phyloP scores from a whole-genome alignment of 1,140 invertebrate species.

The Drosophila kikkawai region DNA sequence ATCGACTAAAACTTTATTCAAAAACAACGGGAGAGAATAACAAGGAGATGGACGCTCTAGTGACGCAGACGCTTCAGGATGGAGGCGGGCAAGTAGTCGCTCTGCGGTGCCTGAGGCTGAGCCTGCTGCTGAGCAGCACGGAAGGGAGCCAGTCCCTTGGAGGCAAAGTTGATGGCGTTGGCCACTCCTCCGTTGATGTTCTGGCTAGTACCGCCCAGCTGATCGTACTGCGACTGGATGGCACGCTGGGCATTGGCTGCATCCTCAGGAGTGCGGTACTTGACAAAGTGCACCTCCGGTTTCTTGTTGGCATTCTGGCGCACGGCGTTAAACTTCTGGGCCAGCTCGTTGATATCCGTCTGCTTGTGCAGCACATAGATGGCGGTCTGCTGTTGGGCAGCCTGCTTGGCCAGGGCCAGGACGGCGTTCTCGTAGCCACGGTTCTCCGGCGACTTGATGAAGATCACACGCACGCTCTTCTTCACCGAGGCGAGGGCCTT shows the following conservation, averaged over 20 bases:
- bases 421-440: slow-evolving; percentile 71
- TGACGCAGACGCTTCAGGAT: slow-evolving; percentile 71
- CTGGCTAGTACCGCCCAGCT: slow-evolving; percentile 69
- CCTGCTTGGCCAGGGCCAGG: slow-evolving; percentile 68
- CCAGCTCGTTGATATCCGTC: slow-evolving; percentile 66
- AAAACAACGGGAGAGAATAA: slow-evolving; percentile 23
- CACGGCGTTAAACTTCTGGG: slow-evolving; percentile 72
- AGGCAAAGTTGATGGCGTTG: slow-evolving; percentile 79
- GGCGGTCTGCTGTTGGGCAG: slow-evolving; percentile 69
- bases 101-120: slow-evolving; percentile 43
- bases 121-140: slow-evolving; percentile 8
- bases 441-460: slow-evolving; percentile 72
- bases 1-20: slow-evolving; percentile 41
- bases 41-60: slow-evolving; percentile 13
- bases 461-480: slow-evolving; percentile 72
- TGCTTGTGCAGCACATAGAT: slow-evolving; percentile 78
- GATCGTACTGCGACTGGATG: slow-evolving; percentile 75
- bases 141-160: slow-evolving; percentile 50
- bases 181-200: slow-evolving; percentile 73
- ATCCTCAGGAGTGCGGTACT: slow-evolving; percentile 77
- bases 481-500: slow-evolving; percentile 51
- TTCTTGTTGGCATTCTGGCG: slow-evolving; percentile 60
- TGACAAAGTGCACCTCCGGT: slow-evolving; percentile 80
- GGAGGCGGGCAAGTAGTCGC: slow-evolving; percentile 71
- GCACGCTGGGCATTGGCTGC: slow-evolving; percentile 70